phyloP scores from a whole-genome alignment of 2,113 vertebrate genomes.

The Haemorhous mexicanus region DNA sequence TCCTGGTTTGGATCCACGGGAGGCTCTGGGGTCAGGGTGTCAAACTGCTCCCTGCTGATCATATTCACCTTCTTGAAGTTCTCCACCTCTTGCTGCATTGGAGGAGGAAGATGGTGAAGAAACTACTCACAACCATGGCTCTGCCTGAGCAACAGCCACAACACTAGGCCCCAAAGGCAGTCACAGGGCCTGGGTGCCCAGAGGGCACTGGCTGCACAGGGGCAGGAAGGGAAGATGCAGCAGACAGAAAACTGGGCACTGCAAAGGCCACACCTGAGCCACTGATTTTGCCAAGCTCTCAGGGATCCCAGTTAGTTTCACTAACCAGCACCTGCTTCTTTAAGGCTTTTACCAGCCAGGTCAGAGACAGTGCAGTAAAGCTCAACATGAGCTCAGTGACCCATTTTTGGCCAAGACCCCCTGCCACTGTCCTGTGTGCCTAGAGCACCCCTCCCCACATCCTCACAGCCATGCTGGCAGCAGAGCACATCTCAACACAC shows the following conservation, averaged over 20 bases:
- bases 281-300: not conserved
- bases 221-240: not conserved
- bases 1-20: constrained; percentile 97
- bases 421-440: not conserved
- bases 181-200: not conserved
- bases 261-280: not conserved
- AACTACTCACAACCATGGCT: not conserved
- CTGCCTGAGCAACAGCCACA: not conserved
- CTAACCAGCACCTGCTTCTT: not conserved
- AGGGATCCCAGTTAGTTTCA: not conserved
- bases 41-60: constrained; percentile 95
- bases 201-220: not conserved
- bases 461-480: not conserved
- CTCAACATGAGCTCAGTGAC: not conserved
- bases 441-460: not conserved
- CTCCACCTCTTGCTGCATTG: constrained; percentile 95
- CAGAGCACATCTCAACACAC: not conserved
- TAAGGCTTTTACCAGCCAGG: not conserved
- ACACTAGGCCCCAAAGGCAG: accelerated
- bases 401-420: not conserved
- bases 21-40: constrained; percentile 95
- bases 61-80: constrained; percentile 99
- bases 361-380: not conserved
- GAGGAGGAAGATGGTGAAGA: not conserved
- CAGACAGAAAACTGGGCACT: not conserved